A percentile compares a stretch with the other conserved stretches of the same genome.
phyloP scores from a whole-genome alignment of 2,888 invertebrate species.

The Amorpha juglandis region DNA sequence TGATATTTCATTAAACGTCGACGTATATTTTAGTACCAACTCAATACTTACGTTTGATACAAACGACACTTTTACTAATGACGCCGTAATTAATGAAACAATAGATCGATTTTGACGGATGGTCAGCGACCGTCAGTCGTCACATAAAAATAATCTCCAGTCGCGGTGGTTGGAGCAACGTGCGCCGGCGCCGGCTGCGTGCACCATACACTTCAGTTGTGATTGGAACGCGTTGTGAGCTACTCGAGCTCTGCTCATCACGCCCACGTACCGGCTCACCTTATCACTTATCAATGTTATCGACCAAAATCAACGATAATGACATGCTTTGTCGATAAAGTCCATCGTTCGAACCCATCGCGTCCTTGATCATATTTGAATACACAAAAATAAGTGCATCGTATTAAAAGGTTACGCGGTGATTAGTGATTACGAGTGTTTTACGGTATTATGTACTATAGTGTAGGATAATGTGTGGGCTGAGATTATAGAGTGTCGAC shows the following conservation, averaged over 20 bases:
- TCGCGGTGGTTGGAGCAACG: constrained; percentile 62
- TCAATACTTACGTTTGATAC: background rate
- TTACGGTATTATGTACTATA: constrained; percentile 54
- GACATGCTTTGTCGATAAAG: constrained; percentile 41
- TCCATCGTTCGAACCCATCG: constrained; percentile 45
- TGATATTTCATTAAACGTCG: too few relatives aligned
- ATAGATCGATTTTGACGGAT: constrained; percentile 59
- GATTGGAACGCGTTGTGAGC: constrained; percentile 78
- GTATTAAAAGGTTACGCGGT: constrained; percentile 26
- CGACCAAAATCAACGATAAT: constrained; percentile 61
- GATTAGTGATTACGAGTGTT: constrained; percentile 48
- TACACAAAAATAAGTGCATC: constrained; percentile 38
- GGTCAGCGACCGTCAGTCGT: constrained; percentile 57
- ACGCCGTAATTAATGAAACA: constrained; percentile 41
- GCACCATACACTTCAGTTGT: constrained; percentile 69
- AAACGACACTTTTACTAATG: constrained; percentile 32
- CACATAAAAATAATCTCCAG: constrained; percentile 73
- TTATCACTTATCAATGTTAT: constrained; percentile 74
- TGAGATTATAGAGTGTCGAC: constrained; percentile 79
- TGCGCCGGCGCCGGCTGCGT: constrained; percentile 67
- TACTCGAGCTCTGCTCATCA: constrained; percentile 63
- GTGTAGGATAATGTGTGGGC: constrained; percentile 67
- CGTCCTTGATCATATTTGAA: constrained; percentile 52
- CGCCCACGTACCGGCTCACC: constrained; percentile 41
- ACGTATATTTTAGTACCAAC: too few relatives aligned